phyloP scores from a whole-genome alignment of 2,888 invertebrate genomes.

The Dryadula phaetusa region DNA sequence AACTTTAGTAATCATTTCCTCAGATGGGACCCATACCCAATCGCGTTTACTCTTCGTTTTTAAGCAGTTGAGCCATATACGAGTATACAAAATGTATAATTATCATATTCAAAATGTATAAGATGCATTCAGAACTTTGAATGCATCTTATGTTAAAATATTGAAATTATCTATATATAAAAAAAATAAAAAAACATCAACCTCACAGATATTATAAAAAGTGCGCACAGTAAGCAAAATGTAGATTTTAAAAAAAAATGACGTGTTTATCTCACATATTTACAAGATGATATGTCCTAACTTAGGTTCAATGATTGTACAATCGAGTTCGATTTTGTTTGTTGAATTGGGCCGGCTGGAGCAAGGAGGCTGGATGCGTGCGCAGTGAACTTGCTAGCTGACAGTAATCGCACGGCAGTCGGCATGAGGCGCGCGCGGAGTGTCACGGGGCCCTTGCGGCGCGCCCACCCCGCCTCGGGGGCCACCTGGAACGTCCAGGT shows the following conservation, averaged over 20 bases:
- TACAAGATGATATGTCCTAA: conserved; percentile 34
- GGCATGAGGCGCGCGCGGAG: conserved; percentile 80
- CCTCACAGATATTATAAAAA: too few species aligned
- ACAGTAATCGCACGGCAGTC: conserved; percentile 67
- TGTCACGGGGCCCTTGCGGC: conserved; percentile 85
- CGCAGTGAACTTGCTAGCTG: conserved; percentile 54
- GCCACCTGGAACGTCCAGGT: conserved; percentile 94
- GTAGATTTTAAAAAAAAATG: background rate
- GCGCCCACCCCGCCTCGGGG: conserved; percentile 91
- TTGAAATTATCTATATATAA: too few species aligned
- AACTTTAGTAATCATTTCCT: too few species aligned
- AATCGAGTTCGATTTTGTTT: conserved; percentile 51
- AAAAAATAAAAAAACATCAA: too few species aligned
- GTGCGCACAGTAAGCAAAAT: background rate
- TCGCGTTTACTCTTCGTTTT: too few species aligned
- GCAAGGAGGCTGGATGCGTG: conserved; percentile 74
- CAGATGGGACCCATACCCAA: too few species aligned
- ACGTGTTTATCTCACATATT: conserved; percentile 19
- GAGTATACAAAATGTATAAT: too few species aligned
- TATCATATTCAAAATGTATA: too few species aligned
- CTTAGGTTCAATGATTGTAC: conserved; percentile 48
- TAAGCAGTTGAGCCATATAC: too few species aligned
- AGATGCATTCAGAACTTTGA: too few species aligned
- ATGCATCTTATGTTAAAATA: too few species aligned
- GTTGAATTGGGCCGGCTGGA: conserved; percentile 59